Conservation (phyloP, 2,797 vertebrate genomes). For the Oryzias dopingdopingensis region DNA sequence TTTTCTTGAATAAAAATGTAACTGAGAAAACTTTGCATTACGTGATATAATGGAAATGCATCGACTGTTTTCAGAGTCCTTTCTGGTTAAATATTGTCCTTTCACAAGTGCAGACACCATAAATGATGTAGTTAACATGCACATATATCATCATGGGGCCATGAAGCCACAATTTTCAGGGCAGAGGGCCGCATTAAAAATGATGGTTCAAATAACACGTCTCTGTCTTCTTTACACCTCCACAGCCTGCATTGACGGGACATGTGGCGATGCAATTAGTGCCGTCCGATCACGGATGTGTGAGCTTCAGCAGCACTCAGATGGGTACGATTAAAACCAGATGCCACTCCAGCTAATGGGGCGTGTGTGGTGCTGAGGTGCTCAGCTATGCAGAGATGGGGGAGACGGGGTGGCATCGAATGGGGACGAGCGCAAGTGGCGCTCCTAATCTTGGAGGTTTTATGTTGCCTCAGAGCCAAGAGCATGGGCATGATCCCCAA, state of each 20-base stretch:
- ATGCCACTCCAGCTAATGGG: constrained; percentile 56
- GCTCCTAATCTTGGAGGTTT: constrained; percentile 45
- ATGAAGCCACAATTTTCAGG: constrained; percentile 17
- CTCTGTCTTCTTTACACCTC: constrained; percentile 10
- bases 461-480: constrained; percentile 58
- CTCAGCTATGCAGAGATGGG: constrained; percentile 18
- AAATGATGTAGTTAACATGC: constrained; percentile 26
- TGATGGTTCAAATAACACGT: constrained; percentile 12
- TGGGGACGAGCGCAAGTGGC: constrained; percentile 36
- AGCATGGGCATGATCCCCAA: constrained; percentile 34
- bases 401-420: constrained; percentile 14
- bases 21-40: too few species aligned
- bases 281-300: constrained; percentile 36
- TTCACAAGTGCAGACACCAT: constrained; percentile 12
- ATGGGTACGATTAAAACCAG: constrained; percentile 68
- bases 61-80: too few species aligned
- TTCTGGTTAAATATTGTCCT: neutral
- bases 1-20: too few species aligned
- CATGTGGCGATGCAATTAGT: constrained; percentile 52
- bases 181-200: constrained; percentile 32
- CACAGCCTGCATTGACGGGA: constrained; percentile 22
- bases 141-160: constrained; percentile 36
- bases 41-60: too few species aligned
- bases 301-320: constrained; percentile 45
- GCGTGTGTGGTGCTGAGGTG: constrained; percentile 16